These are phyloP conservation scores for Brachionus sp. DNA, from an alignment of 1,140 invertebrate species.

Conservation along the genomic window DNA sequence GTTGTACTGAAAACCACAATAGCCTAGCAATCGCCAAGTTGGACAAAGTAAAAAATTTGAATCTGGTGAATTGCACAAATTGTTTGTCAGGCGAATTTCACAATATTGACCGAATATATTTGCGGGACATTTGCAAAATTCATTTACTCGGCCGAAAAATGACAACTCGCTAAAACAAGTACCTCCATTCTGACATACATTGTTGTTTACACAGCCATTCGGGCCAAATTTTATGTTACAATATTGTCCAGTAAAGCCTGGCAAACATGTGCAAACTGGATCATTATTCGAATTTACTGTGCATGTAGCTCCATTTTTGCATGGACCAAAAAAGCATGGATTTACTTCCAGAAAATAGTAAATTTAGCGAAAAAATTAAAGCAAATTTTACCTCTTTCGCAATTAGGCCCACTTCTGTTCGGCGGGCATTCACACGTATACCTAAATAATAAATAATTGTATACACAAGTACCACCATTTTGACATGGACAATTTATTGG, in stretches of 20 bases:
- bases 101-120: slow-evolving; percentile 42
- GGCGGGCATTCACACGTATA: not conserved
- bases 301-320: slow-evolving; percentile 19
- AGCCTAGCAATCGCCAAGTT: slow-evolving; percentile 19
- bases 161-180: slow-evolving; percentile 5
- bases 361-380: not conserved
- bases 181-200: not conserved
- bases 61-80: not conserved
- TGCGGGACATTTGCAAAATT: slow-evolving; percentile 39
- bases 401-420: not conserved
- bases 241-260: slow-evolving; percentile 18
- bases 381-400: not conserved
- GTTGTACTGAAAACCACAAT: slow-evolving; percentile 21
- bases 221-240: slow-evolving; percentile 20
- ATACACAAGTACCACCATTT: slow-evolving; percentile 28
- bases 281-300: not conserved
- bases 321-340: slow-evolving; percentile 12
- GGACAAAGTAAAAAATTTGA: slow-evolving; percentile 27
- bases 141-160: not conserved
- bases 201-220: slow-evolving; percentile 19
- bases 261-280: slow-evolving; percentile 29
- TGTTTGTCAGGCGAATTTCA: slow-evolving; percentile 4
- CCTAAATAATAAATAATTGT: not conserved
- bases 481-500: not conserved
- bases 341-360: not conserved